Percentiles rank a stretch among this genome's conserved stretches.
phyloP scores from a whole-genome alignment of 2,797 vertebrate genomes.

The Chromobotia macracanthus region DNA sequence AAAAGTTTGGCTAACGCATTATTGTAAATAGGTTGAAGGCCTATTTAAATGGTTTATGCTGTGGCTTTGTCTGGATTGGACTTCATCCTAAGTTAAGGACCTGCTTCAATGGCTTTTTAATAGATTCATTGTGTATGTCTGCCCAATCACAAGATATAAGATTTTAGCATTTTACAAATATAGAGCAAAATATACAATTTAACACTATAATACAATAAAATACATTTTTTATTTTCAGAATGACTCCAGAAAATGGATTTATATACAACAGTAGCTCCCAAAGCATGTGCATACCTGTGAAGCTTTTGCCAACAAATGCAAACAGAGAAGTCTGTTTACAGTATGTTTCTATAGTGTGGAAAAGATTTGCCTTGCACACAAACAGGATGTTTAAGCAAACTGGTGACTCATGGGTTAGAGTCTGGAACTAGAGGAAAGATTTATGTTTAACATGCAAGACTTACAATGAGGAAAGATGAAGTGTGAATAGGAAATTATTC shows the following conservation, averaged over 20 bases:
- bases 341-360: slow-evolving; percentile 13
- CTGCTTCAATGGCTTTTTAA: not conserved
- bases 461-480: slow-evolving; percentile 1
- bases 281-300: not conserved
- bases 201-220: too few species aligned
- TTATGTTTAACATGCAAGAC: not conserved
- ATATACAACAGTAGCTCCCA: not conserved
- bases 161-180: not conserved
- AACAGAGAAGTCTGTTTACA: slow-evolving; percentile 21
- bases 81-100: slow-evolving; percentile 10
- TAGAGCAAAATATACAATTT: not conserved
- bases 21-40: too few species aligned
- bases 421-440: slow-evolving; percentile 20
- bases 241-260: slow-evolving; percentile 21
- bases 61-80: not conserved
- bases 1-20: too few species aligned
- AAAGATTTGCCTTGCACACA: slow-evolving; percentile 1
- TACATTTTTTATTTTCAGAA: not conserved
- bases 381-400: not conserved
- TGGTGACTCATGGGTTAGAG: slow-evolving; percentile 4
- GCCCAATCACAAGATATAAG: not conserved
- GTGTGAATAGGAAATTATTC: not conserved
- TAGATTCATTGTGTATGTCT: not conserved
- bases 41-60: too few species aligned
- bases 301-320: slow-evolving; percentile 41